These are phyloP conservation scores for Conus canariensis DNA, from an alignment of 2,888 invertebrate genomes.

Conservation along the genomic window DNA sequence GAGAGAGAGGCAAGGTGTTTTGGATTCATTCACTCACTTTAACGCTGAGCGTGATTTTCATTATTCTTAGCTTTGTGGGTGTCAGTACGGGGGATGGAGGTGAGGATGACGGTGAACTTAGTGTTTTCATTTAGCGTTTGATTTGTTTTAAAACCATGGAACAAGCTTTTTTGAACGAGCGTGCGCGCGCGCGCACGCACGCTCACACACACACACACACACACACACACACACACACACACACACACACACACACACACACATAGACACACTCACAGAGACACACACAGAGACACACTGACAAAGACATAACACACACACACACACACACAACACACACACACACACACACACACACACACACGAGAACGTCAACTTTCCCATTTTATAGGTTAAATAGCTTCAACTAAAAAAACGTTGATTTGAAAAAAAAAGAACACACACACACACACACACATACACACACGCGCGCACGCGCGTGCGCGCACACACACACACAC, in stretches of 20 bases:
- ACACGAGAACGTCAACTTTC: background rate
- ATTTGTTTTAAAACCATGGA: no score
- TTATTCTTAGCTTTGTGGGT: no score
- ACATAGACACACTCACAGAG: background rate
- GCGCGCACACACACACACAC: background rate
- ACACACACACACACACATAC: conserved; percentile 13
- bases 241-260: background rate
- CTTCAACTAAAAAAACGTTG: no score
- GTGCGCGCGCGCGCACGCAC: background rate
- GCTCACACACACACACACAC: background rate
- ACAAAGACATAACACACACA: background rate
- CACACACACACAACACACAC: background rate
- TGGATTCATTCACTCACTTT: no score
- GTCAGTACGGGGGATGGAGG: no score
- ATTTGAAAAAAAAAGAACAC: background rate
- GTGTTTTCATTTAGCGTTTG: no score
- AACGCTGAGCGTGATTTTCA: no score
- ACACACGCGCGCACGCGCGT: background rate
- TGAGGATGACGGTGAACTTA: no score
- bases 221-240: background rate
- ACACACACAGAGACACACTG: background rate
- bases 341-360: conserved; percentile 6
- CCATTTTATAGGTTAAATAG: no score
- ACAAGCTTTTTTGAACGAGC: no score
- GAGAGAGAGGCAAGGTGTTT: no score